phyloP scores from a whole-genome alignment of 2,888 invertebrate species.

The Aspidiotus destructor region DNA sequence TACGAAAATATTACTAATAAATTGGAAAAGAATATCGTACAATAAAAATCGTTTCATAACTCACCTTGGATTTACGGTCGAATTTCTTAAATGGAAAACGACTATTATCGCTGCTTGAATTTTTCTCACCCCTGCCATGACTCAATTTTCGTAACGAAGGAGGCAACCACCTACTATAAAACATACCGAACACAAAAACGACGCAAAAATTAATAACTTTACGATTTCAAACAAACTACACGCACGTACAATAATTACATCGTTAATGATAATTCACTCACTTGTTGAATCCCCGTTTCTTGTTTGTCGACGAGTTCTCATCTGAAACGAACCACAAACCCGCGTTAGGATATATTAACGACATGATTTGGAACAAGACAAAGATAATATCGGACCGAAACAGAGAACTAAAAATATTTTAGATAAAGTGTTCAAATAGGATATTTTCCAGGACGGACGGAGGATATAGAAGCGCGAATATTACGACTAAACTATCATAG shows the following conservation, averaged over 20 bases:
- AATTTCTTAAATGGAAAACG: slow-evolving; percentile 46
- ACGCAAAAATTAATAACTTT: not conserved
- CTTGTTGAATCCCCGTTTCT: slow-evolving; percentile 74
- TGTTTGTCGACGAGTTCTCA: slow-evolving; percentile 69
- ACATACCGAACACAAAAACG: slow-evolving; percentile 35
- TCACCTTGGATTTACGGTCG: slow-evolving; percentile 74
- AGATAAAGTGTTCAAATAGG: not conserved
- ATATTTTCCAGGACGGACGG: too few relatives aligned
- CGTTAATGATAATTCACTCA: slow-evolving; percentile 57
- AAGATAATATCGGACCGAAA: not conserved
- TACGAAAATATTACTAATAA: too few relatives aligned
- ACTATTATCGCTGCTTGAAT: slow-evolving; percentile 1
- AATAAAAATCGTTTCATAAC: slow-evolving; percentile 33
- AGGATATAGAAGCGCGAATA: too few relatives aligned
- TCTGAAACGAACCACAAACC: not conserved
- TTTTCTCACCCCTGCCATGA: slow-evolving; percentile 48
- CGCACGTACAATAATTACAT: not conserved
- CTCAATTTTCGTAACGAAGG: slow-evolving; percentile 78
- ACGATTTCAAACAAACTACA: not conserved
- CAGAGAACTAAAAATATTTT: not conserved
- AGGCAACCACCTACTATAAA: slow-evolving; percentile 73
- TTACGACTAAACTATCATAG: too few relatives aligned
- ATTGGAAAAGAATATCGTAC: too few relatives aligned
- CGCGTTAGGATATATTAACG: not conserved
- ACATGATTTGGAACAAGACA: too few relatives aligned